Conservation (phyloP, 1,140 invertebrate species). For the Drosophila eugracilis region DNA sequence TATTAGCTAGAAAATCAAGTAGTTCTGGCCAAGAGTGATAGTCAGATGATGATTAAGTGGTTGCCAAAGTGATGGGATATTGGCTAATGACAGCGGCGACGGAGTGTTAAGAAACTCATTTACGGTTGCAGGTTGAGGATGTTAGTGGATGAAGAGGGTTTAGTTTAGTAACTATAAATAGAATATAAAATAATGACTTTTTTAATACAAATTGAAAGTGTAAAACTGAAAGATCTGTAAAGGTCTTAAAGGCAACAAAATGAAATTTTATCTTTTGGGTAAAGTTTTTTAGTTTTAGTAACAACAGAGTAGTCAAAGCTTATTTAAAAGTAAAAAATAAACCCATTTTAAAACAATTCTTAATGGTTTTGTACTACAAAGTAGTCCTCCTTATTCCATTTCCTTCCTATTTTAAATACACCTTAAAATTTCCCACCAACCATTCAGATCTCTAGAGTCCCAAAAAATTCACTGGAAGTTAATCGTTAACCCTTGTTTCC, state of each 20-base stretch:
- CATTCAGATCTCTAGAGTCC: conserved; percentile 4
- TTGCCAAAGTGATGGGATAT: neutral
- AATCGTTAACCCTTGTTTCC: conserved; percentile 19
- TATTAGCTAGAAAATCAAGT: conserved; percentile 2
- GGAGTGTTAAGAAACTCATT: neutral
- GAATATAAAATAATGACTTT: too few species aligned
- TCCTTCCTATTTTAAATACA: conserved; percentile 20
- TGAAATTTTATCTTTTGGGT: too few species aligned
- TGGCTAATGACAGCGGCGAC: neutral
- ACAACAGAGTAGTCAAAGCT: too few species aligned
- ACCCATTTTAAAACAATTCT: too few species aligned
- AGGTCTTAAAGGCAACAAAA: too few species aligned
- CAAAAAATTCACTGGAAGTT: conserved; percentile 44
- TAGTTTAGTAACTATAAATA: too few species aligned
- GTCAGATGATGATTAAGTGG: neutral
- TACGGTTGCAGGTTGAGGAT: neutral
- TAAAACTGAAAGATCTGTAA: too few species aligned
- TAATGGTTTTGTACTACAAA: too few species aligned
- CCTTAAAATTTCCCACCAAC: neutral
- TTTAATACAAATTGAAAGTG: too few species aligned
- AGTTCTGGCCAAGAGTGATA: neutral
- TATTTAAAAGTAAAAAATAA: too few species aligned
- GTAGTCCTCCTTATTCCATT: conserved; percentile 1
- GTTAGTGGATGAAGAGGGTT: too few species aligned
- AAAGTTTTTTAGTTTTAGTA: too few species aligned